These are phyloP conservation scores for Lasioglossum leucozonium DNA, from an alignment of 2,888 invertebrate species.

Conservation along the genomic window DNA sequence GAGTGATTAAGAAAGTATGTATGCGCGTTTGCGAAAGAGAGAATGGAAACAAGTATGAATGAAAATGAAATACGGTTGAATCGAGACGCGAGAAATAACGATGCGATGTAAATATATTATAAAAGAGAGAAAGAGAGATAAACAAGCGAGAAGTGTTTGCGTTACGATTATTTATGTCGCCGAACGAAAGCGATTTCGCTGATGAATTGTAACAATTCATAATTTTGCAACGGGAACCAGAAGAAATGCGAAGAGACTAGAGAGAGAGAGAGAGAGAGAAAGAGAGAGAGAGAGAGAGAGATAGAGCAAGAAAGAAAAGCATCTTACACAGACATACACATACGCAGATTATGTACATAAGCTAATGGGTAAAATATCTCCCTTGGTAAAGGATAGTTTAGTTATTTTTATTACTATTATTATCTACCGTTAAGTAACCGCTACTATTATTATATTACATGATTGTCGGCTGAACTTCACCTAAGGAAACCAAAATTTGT, in stretches of 20 bases:
- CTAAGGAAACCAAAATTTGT: no score
- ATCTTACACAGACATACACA: conserved; percentile 74
- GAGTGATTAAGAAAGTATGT: background rate
- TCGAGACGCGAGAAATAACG: conserved; percentile 28
- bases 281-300: conserved; percentile 40
- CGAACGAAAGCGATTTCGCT: conserved; percentile 75
- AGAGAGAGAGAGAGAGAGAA: conserved; percentile 25
- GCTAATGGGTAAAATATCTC: conserved; percentile 77
- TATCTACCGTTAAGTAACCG: conserved; percentile 73
- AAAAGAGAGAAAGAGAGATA: conserved; percentile 13
- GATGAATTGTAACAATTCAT: conserved; percentile 78
- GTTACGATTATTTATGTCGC: conserved; percentile 82
- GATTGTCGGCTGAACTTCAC: conserved; percentile 27
- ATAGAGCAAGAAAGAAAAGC: no score
- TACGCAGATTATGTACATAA: conserved; percentile 79
- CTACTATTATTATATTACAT: conserved; percentile 61
- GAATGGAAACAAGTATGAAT: conserved; percentile 10
- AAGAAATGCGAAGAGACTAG: conserved; percentile 9
- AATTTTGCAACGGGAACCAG: conserved; percentile 71
- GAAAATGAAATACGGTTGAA: conserved; percentile 17
- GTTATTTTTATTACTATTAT: conserved; percentile 81
- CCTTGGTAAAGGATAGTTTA: conserved; percentile 81
- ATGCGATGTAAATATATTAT: conserved; percentile 78
- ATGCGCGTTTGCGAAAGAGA: background rate
- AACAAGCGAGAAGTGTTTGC: conserved; percentile 69